Conservation (phyloP, 2,888 invertebrate genomes). For the Pachliopta kotzebuea region DNA sequence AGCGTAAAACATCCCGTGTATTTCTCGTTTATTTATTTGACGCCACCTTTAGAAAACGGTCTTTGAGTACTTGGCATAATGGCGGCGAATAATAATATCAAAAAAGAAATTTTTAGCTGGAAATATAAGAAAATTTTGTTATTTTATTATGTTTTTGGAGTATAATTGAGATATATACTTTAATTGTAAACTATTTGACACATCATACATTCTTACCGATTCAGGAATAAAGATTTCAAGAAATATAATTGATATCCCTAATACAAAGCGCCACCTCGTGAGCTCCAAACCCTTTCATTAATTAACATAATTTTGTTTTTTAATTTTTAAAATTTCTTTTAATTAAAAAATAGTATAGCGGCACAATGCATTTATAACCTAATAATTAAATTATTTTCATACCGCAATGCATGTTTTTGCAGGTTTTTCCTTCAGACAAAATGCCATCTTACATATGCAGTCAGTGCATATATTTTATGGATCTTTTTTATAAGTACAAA, state of each 20-base stretch:
- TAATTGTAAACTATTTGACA: not conserved
- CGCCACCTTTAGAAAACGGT: conserved; percentile 35
- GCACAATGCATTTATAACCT: not conserved
- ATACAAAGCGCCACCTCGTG: conserved; percentile 38
- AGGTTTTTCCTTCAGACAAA: conserved; percentile 84
- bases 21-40: conserved; percentile 30
- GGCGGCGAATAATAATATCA: conserved; percentile 31
- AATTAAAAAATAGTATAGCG: not conserved
- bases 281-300: not conserved
- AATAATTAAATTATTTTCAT: not conserved
- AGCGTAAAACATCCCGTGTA: conserved; percentile 2
- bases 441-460: conserved; percentile 88
- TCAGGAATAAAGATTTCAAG: not conserved
- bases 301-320: not conserved
- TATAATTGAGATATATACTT: not conserved
- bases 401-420: conserved; percentile 32
- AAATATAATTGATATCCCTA: not conserved
- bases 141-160: not conserved
- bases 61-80: conserved; percentile 35
- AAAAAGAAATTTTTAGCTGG: conserved; percentile 1
- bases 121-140: not conserved
- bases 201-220: not conserved
- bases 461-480: conserved; percentile 84
- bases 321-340: not conserved
- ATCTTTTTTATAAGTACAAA: conserved; percentile 86